Percentiles rank a stretch among this genome's conserved stretches.
Conservation (phyloP, 2,888 invertebrate species). For the Podabrus alpinus region DNA sequence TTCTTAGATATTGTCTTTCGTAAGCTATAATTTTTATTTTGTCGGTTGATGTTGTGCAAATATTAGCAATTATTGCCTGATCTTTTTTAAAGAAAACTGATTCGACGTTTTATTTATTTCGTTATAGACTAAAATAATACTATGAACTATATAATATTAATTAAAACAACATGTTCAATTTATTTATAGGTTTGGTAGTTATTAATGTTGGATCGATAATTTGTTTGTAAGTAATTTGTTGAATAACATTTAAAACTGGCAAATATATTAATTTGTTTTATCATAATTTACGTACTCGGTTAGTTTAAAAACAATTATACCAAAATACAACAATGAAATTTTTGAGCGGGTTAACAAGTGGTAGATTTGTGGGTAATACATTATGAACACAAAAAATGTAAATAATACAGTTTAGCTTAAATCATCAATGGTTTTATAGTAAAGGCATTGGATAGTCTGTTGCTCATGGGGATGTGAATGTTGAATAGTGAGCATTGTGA, state of each 20-base stretch:
- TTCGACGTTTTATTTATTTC: too few relatives aligned
- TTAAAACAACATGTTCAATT: too few relatives aligned
- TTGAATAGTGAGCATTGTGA: constrained; percentile 43
- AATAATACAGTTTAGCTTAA: background rate
- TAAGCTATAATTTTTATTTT: too few relatives aligned
- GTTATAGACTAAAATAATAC: too few relatives aligned
- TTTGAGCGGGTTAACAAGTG: background rate
- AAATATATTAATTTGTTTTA: background rate
- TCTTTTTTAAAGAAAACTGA: too few relatives aligned
- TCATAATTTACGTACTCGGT: background rate
- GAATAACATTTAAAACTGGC: background rate
- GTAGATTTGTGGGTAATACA: background rate
- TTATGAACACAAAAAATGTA: background rate
- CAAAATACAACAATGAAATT: background rate
- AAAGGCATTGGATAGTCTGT: constrained; percentile 2
- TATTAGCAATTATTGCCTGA: too few relatives aligned
- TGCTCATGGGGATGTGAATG: constrained; percentile 30
- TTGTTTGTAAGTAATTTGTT: background rate
- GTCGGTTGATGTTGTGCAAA: too few relatives aligned
- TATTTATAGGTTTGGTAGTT: too few relatives aligned
- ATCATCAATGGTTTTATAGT: constrained; percentile 1
- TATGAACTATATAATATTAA: too few relatives aligned
- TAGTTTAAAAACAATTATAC: background rate
- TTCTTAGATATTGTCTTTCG: too few relatives aligned
- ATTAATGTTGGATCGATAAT: too few relatives aligned